Base-by-base conservation (phyloP, 2,797 vertebrate species). In the Scolopax rusticola region DNA sequence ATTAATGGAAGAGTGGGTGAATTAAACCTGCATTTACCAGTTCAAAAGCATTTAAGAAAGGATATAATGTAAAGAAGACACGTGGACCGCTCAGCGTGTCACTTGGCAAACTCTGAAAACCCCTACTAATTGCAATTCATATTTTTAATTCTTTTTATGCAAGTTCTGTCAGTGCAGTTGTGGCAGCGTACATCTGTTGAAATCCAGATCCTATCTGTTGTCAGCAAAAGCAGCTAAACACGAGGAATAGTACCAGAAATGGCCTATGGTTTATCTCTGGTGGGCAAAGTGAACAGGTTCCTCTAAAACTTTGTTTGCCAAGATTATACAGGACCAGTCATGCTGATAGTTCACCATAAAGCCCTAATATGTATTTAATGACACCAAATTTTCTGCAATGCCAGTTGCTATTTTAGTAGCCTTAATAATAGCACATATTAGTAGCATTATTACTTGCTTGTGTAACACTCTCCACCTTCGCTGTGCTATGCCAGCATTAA, bases 351-450 rank as follows among this genome's bases (percentile, higher is more conserved):
- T 90, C 51, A 48, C 88, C 93, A 70, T 15, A 51, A 90, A 90
- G 33, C 27, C 14, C 11, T 95, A 94, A 84, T 71, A 87, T 18
- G 15, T 47, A 40, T 90, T 87, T 94, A 92, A 90, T 74, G 40
- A 84, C 43, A 60, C 18, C 33, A 32, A 8, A 53, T 65, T 84
- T 84, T 90, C 67, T 78, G 28, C 53, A 78, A 8, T 0, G 2
- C 33, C 51, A 51, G 25, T 57, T 88, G 32, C 28, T 70, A n/a
- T 82, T 81, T 84, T 70, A 86, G 88, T 65, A 86, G 43, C 38
- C 36, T 71, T 79, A 78, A 84, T 86, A 94, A 76, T 41, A 94
- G 87, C 24, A 65, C 53, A 57, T 79, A 92, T 77, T 78, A 89
- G 69, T 50, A 51, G 13, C 60, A 68, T 71, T 89, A 75, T 84